phyloP scores from a whole-genome alignment of 1,140 invertebrate species.

The Psix sp. region DNA sequence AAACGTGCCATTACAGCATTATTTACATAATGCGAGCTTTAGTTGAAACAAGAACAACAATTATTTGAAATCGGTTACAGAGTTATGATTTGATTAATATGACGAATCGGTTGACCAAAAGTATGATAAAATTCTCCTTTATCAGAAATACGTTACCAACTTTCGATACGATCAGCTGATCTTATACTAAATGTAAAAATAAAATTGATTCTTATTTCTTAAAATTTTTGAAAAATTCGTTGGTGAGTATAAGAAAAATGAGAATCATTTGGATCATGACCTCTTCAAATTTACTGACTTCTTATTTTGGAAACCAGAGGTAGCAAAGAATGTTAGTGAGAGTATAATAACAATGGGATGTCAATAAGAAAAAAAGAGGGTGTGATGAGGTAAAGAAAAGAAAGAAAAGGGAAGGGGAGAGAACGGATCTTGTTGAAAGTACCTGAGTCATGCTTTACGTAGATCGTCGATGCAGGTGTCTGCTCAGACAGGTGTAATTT shows the following conservation, averaged over 20 bases:
- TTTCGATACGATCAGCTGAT: too few relatives aligned
- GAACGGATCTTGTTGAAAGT: slow-evolving; percentile 44
- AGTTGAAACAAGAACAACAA: too few relatives aligned
- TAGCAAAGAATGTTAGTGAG: slow-evolving; percentile 31
- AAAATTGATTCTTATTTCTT: too few relatives aligned
- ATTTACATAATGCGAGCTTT: slow-evolving; percentile 28
- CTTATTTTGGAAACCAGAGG: slow-evolving; percentile 9
- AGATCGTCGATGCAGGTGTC: slow-evolving; percentile 64
- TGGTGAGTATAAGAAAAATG: slow-evolving; percentile 1
- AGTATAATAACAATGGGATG: slow-evolving; percentile 41
- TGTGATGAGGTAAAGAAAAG: background rate
- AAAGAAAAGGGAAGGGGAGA: background rate
- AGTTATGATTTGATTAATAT: too few relatives aligned
- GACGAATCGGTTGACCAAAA: too few relatives aligned
- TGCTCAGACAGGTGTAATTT: slow-evolving; percentile 67
- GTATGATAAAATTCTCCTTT: too few relatives aligned
- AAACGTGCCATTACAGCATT: slow-evolving; percentile 23
- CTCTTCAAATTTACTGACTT: slow-evolving; percentile 15
- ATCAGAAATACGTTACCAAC: too few relatives aligned
- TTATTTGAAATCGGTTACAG: too few relatives aligned
- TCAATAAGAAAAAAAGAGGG: slow-evolving; percentile 1
- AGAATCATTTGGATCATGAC: slow-evolving; percentile 13
- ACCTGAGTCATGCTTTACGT: slow-evolving; percentile 62
- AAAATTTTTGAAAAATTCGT: background rate
- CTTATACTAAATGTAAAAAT: too few relatives aligned